Percentiles rank a stretch among this genome's conserved stretches.
Conservation (phyloP, 1,140 invertebrate species). For the Camponotus pennsylvanicus region DNA sequence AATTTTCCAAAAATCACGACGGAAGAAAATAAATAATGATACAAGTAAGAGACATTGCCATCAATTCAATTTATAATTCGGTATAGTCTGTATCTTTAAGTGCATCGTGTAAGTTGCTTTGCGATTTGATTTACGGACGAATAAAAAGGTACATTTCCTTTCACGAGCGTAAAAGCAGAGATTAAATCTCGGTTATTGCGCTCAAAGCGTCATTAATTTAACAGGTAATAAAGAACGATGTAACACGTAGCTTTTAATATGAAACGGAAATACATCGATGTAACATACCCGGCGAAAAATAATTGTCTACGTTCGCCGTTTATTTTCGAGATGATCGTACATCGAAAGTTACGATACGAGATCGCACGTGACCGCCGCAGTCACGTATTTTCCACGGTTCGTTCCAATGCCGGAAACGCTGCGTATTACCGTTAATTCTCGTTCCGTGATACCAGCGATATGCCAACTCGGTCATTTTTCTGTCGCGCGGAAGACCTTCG, state of each 20-base stretch:
- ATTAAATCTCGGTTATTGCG: conserved; percentile 43
- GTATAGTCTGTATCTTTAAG: background rate
- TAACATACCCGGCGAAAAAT: conserved; percentile 24
- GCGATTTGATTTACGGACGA: conserved; percentile 32
- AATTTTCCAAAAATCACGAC: background rate
- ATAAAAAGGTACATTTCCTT: conserved; percentile 50
- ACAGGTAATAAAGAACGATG: conserved; percentile 8
- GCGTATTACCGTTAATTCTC: conserved; percentile 48
- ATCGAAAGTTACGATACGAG: conserved; percentile 10
- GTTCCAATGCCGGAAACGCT: conserved; percentile 40
- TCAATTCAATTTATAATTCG: background rate
- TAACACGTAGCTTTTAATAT: conserved; percentile 16
- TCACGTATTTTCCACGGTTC: conserved; percentile 28
- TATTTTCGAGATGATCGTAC: conserved; percentile 26
- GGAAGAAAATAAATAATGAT: background rate
- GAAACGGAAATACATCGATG: conserved; percentile 30
- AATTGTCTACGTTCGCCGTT: conserved; percentile 38
- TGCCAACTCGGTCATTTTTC: conserved; percentile 23
- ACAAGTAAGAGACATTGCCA: background rate
- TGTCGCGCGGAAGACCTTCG: conserved; percentile 50
- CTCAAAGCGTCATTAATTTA: conserved; percentile 41
- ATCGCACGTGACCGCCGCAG: conserved; percentile 44
- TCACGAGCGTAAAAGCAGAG: background rate
- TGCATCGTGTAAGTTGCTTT: background rate
- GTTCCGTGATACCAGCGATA: conserved; percentile 45